phyloP scores from a whole-genome alignment of 92 coral and sea anemone species.

The Micromussa lordhowensis region DNA sequence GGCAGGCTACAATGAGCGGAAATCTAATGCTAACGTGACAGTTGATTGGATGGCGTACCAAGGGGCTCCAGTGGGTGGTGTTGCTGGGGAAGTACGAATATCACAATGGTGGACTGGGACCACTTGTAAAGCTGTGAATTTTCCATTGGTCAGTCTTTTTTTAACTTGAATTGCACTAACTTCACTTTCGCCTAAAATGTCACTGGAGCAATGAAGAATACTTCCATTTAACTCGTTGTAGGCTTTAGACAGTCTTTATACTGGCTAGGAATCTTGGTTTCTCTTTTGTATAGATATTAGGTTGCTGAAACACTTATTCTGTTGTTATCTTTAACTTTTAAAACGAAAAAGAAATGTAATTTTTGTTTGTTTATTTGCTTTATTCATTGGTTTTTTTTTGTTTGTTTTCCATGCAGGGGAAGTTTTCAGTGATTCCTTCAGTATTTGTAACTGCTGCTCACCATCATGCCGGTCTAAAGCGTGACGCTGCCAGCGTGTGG shows the following conservation, averaged over 20 bases:
- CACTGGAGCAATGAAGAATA: too few relatives aligned
- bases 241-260: too few relatives aligned
- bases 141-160: conserved; percentile 41
- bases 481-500: conserved; percentile 68
- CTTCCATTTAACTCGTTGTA: too few relatives aligned
- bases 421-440: conserved; percentile 56
- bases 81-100: conserved; percentile 45
- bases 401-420: conserved; percentile 29
- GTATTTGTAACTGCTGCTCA: conserved; percentile 64
- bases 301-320: too few relatives aligned
- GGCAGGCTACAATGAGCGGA: conserved; percentile 60
- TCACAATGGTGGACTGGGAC: conserved; percentile 74
- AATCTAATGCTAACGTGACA: conserved; percentile 13
- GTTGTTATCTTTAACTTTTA: too few relatives aligned
- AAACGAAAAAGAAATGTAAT: too few relatives aligned
- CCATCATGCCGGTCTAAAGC: conserved; percentile 55
- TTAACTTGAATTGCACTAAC: not conserved
- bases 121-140: conserved; percentile 31
- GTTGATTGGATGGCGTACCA: conserved; percentile 72
- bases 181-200: too few relatives aligned
- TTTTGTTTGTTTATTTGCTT: too few relatives aligned
- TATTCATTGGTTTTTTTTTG: not conserved
- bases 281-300: too few relatives aligned
- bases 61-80: conserved; percentile 67
- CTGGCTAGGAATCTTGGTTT: too few relatives aligned